Evolutionary conservation across 1,140 invertebrate genomes (phyloP).

Genomic region (Fopius arisanus): DNA sequence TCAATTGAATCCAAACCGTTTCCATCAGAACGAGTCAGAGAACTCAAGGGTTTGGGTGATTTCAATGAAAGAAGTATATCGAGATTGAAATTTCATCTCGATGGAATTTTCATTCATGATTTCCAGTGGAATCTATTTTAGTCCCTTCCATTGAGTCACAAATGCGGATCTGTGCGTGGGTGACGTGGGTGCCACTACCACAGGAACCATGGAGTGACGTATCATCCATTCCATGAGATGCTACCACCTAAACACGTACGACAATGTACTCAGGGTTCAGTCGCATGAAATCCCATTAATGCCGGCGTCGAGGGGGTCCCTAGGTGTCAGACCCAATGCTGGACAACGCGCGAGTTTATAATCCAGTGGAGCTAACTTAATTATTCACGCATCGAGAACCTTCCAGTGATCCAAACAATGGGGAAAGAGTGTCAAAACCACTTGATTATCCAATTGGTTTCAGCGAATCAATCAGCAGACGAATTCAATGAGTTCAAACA

Average conservation of each 20-base stretch:
- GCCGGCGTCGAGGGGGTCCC: background rate
- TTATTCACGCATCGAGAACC: background rate
- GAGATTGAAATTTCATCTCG: background rate
- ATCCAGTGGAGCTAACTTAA: background rate
- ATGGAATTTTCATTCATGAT: background rate
- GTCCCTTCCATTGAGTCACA: conserved; percentile 7
- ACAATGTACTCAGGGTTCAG: background rate
- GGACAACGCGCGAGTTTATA: background rate
- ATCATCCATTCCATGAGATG: background rate
- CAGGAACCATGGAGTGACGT: background rate
- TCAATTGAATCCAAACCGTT: too few species aligned
- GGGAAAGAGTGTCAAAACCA: background rate
- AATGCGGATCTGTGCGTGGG: conserved; percentile 4
- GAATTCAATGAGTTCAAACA: too few species aligned
- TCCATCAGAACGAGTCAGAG: too few species aligned
- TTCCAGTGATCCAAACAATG: background rate
- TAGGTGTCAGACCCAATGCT: background rate
- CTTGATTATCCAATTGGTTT: background rate
- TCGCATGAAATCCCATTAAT: conserved; percentile 12
- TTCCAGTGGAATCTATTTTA: background rate
- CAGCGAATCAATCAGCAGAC: background rate
- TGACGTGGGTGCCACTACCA: background rate
- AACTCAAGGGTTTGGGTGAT: too few species aligned
- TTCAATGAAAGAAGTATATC: background rate
- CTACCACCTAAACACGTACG: conserved; percentile 1